phyloP scores from a whole-genome alignment of 2,888 invertebrate species.

The Pterobdella sp. region DNA sequence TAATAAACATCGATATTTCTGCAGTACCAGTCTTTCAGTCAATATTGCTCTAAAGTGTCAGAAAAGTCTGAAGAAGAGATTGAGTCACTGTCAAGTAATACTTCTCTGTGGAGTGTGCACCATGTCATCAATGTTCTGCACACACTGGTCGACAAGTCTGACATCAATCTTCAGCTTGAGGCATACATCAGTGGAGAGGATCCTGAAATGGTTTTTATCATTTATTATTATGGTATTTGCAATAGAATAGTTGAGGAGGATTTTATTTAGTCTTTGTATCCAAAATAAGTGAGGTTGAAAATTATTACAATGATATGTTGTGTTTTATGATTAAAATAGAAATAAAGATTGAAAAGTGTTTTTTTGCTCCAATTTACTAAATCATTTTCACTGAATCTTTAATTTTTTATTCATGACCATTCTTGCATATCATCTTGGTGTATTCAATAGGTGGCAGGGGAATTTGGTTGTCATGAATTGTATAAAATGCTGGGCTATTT shows the following conservation, averaged over 20 bases:
- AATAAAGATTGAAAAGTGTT: too few species aligned
- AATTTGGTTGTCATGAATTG: constrained; percentile 86
- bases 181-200: constrained; percentile 58
- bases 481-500: constrained; percentile 99
- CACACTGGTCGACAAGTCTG: constrained; percentile 92
- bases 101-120: constrained; percentile 57
- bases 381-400: too few species aligned
- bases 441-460: constrained; percentile 71
- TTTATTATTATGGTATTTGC: neutral
- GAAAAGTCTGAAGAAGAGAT: constrained; percentile 55
- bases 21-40: constrained; percentile 57
- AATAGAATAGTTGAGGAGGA: constrained; percentile 57
- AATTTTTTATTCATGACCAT: too few species aligned
- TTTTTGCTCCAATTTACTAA: too few species aligned
- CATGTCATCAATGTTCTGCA: constrained; percentile 87
- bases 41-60: constrained; percentile 69
- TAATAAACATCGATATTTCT: too few species aligned
- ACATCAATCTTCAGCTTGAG: constrained; percentile 92
- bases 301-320: too few species aligned
- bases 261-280: constrained; percentile 46
- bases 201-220: neutral
- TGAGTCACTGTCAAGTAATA: constrained; percentile 61
- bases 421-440: too few species aligned
- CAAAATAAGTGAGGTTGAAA: neutral
- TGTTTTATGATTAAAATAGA: too few species aligned